phyloP scores from a whole-genome alignment of 1,140 invertebrate genomes.

The Drosophila mayri region DNA sequence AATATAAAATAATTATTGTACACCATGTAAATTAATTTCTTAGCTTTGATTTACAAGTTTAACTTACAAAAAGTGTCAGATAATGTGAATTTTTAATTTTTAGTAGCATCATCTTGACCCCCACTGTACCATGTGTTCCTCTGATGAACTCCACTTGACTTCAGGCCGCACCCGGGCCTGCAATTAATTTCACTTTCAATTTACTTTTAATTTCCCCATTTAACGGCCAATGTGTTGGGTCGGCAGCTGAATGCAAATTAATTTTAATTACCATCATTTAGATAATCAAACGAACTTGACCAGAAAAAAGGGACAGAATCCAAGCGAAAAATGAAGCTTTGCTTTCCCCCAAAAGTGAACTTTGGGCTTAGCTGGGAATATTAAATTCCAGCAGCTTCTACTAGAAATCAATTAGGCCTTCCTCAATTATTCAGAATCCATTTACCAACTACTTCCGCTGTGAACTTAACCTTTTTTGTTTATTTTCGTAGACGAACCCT shows the following conservation, averaged over 20 bases:
- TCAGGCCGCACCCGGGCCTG: conserved; percentile 56
- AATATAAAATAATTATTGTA: background rate
- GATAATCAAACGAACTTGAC: conserved; percentile 80
- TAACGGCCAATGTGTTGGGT: conserved; percentile 59
- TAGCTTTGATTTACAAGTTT: background rate
- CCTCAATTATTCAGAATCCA: conserved; percentile 42
- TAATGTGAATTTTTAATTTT: background rate
- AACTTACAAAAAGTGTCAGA: too few species aligned
- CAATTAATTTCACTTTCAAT: conserved; percentile 84
- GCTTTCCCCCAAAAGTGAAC: background rate
- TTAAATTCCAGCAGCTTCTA: background rate
- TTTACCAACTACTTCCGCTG: conserved; percentile 18
- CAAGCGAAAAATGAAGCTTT: conserved; percentile 4
- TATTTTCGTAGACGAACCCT: background rate
- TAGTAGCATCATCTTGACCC: background rate
- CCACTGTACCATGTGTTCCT: conserved; percentile 6
- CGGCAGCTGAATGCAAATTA: conserved; percentile 72
- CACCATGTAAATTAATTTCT: accelerated
- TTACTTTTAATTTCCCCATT: conserved; percentile 75
- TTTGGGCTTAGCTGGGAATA: background rate
- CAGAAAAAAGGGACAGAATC: conserved; percentile 24
- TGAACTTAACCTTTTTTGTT: background rate
- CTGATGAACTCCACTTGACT: conserved; percentile 47
- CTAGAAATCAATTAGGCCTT: conserved; percentile 38
- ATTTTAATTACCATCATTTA: conserved; percentile 80